Evolutionary conservation across 2,888 invertebrate genomes (phyloP), one percentile per base, ranked within the genome.

Genomic region (Drosophila aldrichi): DNA sequence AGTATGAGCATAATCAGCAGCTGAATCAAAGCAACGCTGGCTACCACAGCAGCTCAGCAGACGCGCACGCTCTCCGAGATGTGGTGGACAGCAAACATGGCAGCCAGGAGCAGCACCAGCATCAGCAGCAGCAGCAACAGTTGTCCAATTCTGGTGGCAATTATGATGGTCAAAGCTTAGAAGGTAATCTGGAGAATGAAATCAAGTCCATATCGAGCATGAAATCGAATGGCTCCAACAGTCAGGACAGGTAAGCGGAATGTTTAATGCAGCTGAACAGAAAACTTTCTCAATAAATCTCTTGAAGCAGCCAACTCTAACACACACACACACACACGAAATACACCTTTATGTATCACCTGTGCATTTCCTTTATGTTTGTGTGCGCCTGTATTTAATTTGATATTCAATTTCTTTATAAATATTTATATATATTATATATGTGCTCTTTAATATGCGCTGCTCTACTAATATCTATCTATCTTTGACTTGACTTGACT

Each of bases 171-270:
- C 94, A 97, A 86, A 97, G 98, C 90, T 97, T 97, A 66, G 98
- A 98, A 91, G 97, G 97, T 72, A 97, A 97, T 93, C 96, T 97
- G 74, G 98, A 98, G 93, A 97, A 97, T 71, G 98, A 98, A 93
- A 98, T 98, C 6, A 96, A 97, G 87, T 97, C 97, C 81, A 96
- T 97, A 77, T 96, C 97, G 92, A 96, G 96, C 92, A 95, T 96
- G 61, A 96, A 96, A 89, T 95, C 96, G 88, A 96, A 96, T 73
- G 96, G 96, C 84, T 96, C 96, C 29, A 95, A 95, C 86, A 96
- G 96, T 85, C 97, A 96, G 73, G 92, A 90, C 95, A 97, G 97
- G 97, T 95, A 93, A 93, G 85, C n/a, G n/a, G 29, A 25, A 16
- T 29, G 12, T 0, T 40, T 14, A 18, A 54, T 29, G 32, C 49